Percentiles rank a stretch among this genome's conserved stretches.
Conservation (phyloP, 1,140 invertebrate genomes). For the Oscheius sp. region DNA sequence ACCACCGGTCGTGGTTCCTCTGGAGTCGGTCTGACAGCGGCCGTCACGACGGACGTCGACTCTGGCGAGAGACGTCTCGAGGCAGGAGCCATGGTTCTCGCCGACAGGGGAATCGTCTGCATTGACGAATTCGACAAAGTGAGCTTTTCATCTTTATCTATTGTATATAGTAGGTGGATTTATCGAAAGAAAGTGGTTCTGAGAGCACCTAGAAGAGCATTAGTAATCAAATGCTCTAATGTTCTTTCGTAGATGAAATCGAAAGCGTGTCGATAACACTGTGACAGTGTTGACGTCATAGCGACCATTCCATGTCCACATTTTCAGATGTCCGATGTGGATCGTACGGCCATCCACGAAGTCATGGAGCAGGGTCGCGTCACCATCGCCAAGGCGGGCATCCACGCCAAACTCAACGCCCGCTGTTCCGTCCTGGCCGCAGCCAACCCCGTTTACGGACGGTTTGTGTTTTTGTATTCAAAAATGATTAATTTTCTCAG, state of each 20-base stretch:
- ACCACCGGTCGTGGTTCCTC: constrained; percentile 93
- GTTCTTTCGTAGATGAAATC: no score
- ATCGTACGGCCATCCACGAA: constrained; percentile 97
- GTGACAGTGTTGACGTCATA: background rate
- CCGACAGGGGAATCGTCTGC: constrained; percentile 94
- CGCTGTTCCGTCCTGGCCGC: constrained; percentile 95
- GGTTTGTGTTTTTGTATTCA: background rate
- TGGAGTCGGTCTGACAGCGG: constrained; percentile 96
- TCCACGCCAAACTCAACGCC: constrained; percentile 95
- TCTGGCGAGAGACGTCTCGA: constrained; percentile 81
- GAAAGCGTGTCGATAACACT: no score
- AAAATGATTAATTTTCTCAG: constrained; percentile 56
- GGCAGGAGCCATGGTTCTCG: constrained; percentile 98
- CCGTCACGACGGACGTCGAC: constrained; percentile 91
- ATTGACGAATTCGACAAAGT: constrained; percentile 98
- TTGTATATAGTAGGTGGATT: background rate
- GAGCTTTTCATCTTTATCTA: background rate
- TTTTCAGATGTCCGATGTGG: constrained; percentile 89
- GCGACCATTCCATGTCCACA: background rate
- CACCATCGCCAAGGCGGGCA: constrained; percentile 96
- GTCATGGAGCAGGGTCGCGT: constrained; percentile 78
- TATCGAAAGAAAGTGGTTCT: no score
- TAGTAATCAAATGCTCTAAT: no score
- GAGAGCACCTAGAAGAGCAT: no score
- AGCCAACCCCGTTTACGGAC: constrained; percentile 98